These are phyloP conservation scores for Globodera rostochiensis DNA, from an alignment of 1,140 invertebrate species.

Conservation along the genomic window DNA sequence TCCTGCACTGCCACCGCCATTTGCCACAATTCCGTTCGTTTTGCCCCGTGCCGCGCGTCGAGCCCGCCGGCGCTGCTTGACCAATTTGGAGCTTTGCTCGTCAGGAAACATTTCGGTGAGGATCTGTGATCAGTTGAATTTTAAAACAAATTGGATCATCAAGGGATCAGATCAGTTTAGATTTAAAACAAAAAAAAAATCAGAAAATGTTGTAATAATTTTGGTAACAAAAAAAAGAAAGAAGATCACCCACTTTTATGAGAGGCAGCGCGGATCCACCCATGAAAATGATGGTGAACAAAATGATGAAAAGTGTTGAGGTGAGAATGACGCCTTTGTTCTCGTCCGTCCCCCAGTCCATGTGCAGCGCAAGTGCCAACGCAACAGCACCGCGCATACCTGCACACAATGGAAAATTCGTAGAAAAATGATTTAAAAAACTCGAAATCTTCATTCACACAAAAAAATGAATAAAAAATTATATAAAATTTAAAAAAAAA, in stretches of 20 bases:
- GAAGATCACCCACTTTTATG: conserved; percentile 71
- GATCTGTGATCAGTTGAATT: conserved; percentile 30
- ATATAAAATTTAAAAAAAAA: neutral
- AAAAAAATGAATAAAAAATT: conserved; percentile 16
- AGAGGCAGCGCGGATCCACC: conserved; percentile 95
- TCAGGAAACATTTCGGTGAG: conserved; percentile 48
- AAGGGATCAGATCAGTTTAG: neutral
- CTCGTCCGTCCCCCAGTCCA: conserved; percentile 85
- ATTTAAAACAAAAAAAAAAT: neutral
- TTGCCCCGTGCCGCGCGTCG: conserved; percentile 14
- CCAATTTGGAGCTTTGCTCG: conserved; percentile 28
- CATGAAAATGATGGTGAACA: conserved; percentile 90
- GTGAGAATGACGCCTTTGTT: conserved; percentile 93
- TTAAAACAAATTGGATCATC: conserved; percentile 30
- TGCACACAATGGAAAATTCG: conserved; percentile 50
- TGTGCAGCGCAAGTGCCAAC: conserved; percentile 92
- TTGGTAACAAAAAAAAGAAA: neutral
- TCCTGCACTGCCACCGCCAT: conserved; percentile 12
- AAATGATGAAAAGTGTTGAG: conserved; percentile 90
- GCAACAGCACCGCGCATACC: conserved; percentile 93
- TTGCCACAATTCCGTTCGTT: conserved; percentile 5
- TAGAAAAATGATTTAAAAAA: neutral
- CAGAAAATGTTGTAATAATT: neutral
- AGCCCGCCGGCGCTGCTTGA: conserved; percentile 17
- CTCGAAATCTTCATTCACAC: conserved; percentile 8